Evolutionary conservation across 1,140 invertebrate genomes (phyloP).

Genomic region (Rhopalosiphum maidis): DNA sequence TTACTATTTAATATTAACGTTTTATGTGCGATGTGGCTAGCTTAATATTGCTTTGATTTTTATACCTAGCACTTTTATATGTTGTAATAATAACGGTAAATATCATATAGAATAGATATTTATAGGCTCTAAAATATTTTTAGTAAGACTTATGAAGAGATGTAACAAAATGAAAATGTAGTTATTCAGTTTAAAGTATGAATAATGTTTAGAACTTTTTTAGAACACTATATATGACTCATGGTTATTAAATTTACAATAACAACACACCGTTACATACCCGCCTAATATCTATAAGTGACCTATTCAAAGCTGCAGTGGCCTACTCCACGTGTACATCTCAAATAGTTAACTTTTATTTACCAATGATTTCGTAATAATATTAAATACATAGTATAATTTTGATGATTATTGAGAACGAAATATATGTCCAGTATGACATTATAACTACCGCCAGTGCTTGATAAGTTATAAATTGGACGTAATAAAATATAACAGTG

Average conservation of each 20-base stretch:
- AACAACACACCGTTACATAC: background rate
- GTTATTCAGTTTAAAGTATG: background rate
- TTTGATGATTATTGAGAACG: background rate
- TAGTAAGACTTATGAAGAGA: background rate
- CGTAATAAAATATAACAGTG: background rate
- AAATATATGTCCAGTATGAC: background rate
- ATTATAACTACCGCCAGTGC: background rate
- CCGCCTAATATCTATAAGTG: background rate
- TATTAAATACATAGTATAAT: background rate
- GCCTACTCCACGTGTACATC: background rate
- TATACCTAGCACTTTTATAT: background rate
- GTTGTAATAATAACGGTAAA: background rate
- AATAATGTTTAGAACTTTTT: background rate
- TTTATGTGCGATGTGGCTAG: background rate
- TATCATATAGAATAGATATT: background rate
- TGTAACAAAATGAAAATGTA: background rate
- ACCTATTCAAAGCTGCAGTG: slow-evolving; percentile 1
- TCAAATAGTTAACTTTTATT: background rate
- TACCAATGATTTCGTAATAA: background rate
- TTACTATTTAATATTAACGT: background rate
- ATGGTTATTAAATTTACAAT: background rate
- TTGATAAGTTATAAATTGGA: background rate
- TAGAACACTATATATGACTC: background rate
- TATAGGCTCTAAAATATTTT: too few species aligned
- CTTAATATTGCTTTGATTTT: background rate